phyloP scores from a whole-genome alignment of 2,113 vertebrate species.

The Callaeas wilsoni region DNA sequence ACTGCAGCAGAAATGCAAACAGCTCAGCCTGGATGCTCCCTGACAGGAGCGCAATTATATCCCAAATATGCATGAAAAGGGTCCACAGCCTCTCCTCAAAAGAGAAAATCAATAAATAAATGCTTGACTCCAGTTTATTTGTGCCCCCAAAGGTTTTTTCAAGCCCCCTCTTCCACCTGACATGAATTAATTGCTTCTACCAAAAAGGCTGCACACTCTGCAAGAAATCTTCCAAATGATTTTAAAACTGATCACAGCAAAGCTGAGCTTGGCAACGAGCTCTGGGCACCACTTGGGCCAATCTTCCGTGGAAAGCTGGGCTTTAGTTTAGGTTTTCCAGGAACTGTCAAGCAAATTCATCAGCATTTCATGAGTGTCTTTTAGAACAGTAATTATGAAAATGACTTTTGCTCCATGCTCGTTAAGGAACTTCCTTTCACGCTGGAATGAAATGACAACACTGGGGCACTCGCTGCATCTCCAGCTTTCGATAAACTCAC shows the following conservation, averaged over 20 bases:
- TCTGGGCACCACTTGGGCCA: neutral
- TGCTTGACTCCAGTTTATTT: neutral
- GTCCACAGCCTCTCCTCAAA: neutral
- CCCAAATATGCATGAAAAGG: neutral
- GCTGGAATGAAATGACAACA: rapidly evolving
- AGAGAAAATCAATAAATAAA: neutral
- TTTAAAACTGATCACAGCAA: neutral
- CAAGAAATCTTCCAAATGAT: neutral
- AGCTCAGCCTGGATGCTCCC: neutral
- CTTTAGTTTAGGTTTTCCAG: neutral
- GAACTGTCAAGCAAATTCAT: neutral
- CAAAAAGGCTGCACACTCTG: neutral
- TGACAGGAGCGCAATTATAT: neutral
- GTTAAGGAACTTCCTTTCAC: neutral
- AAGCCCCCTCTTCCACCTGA: neutral
- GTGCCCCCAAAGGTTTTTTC: neutral
- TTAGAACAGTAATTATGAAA: neutral
- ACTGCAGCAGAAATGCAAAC: neutral
- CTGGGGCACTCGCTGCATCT: rapidly evolving
- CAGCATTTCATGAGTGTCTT: neutral
- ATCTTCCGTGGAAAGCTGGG: neutral
- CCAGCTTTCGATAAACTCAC: neutral
- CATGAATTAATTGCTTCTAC: neutral
- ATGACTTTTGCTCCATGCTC: neutral
- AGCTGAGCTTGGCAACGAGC: neutral